Percentiles rank a stretch among this genome's conserved stretches.
Evolutionary conservation across 2,113 vertebrate genomes (phyloP).

Genomic region (Theropithecus gelada): DNA sequence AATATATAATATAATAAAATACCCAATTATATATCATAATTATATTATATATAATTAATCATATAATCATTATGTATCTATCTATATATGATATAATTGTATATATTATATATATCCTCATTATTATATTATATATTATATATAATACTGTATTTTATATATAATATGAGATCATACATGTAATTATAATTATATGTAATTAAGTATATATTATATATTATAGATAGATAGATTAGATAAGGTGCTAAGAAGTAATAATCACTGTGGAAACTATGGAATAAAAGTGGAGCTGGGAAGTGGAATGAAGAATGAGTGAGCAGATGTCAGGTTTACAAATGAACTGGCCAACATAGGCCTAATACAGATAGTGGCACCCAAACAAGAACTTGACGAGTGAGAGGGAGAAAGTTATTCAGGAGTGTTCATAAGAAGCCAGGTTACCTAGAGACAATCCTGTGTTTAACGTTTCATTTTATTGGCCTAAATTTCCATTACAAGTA

Average conservation of each 20-base stretch:
- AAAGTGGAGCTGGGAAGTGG: background rate
- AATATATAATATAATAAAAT: too few relatives aligned
- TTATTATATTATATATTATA: too few relatives aligned
- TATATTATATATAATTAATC: too few relatives aligned
- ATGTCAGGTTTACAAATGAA: background rate
- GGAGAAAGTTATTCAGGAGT: background rate
- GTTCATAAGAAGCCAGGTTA: background rate
- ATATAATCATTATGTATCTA: too few relatives aligned
- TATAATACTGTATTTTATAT: too few relatives aligned
- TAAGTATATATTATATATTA: too few relatives aligned
- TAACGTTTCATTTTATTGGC: background rate
- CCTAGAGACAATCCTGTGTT: background rate
- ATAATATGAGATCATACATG: too few relatives aligned
- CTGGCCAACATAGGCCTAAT: rapidly evolving
- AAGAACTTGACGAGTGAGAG: background rate
- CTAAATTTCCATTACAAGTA: background rate
- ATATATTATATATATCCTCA: too few relatives aligned
- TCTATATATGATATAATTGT: too few relatives aligned
- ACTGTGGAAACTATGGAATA: background rate
- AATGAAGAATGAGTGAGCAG: background rate
- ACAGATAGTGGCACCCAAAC: background rate
- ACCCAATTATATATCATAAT: too few relatives aligned
- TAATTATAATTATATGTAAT: too few relatives aligned
- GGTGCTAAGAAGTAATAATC: background rate
- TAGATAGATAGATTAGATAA: background rate